Conservation (phyloP, 1,140 invertebrate species). For the Drosophila carrolli region DNA sequence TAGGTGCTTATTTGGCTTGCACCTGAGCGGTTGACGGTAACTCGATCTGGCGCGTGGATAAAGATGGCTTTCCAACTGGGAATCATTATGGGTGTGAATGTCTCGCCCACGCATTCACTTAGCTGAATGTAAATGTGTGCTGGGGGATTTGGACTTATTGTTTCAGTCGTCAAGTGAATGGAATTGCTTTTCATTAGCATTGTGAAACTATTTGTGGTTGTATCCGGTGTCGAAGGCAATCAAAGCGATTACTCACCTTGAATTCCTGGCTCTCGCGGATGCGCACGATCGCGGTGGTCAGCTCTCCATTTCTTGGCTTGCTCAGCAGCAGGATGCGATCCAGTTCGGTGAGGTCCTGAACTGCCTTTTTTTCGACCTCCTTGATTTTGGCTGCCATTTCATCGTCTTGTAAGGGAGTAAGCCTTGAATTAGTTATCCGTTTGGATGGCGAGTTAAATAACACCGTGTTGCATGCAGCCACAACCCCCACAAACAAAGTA, state of each 20-base stretch:
- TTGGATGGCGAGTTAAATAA: neutral
- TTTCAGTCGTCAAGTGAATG: constrained; percentile 36
- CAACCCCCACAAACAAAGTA: constrained; percentile 35
- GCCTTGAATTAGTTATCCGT: constrained; percentile 17
- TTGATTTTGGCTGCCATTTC: constrained; percentile 77
- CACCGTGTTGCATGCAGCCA: constrained; percentile 40
- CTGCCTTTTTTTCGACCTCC: constrained; percentile 87
- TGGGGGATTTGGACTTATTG: constrained; percentile 15
- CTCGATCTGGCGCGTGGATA: constrained; percentile 34
- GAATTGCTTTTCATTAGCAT: constrained; percentile 40
- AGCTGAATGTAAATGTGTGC: constrained; percentile 15
- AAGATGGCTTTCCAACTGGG: constrained; percentile 6
- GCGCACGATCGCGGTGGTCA: constrained; percentile 92
- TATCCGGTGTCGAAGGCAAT: neutral
- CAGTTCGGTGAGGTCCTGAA: constrained; percentile 89
- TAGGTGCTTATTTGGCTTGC: constrained; percentile 53
- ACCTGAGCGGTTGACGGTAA: constrained; percentile 36
- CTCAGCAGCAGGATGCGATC: constrained; percentile 97
- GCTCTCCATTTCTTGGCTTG: constrained; percentile 94
- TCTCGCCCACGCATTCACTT: constrained; percentile 16
- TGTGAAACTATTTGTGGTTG: neutral
- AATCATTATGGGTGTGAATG: constrained; percentile 29
- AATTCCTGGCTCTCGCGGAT: constrained; percentile 99
- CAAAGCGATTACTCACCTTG: constrained; percentile 89
- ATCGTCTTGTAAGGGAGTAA: constrained; percentile 59